These are phyloP conservation scores for Phyto melanocephala DNA, from an alignment of 2,888 invertebrate species.

Conservation along the genomic window DNA sequence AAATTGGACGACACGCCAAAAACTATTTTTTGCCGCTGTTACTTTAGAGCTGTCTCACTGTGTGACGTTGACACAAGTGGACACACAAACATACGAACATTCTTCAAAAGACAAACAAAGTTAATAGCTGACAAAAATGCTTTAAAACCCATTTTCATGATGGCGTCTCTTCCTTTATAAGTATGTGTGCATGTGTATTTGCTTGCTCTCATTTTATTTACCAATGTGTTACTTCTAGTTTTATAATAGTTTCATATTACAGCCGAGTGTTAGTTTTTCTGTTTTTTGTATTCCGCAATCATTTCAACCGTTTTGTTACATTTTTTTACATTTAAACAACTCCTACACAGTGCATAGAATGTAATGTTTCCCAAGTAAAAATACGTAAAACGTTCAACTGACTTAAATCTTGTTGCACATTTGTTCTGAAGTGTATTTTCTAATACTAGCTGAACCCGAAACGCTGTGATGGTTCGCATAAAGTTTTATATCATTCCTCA, in stretches of 20 bases:
- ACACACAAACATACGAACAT: conserved; percentile 2
- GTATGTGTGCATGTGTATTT: no score
- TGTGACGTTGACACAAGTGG: neutral
- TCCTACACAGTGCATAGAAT: conserved; percentile 18
- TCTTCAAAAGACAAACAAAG: conserved; percentile 19
- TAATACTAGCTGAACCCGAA: no score
- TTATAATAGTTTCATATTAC: conserved; percentile 36
- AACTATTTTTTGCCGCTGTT: no score
- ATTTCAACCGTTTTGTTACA: neutral
- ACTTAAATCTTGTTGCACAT: neutral
- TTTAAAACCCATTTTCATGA: conserved; percentile 36
- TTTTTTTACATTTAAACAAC: conserved; percentile 17
- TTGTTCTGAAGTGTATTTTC: neutral
- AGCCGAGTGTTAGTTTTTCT: conserved; percentile 7
- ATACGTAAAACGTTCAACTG: conserved; percentile 5
- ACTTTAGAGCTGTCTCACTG: no score
- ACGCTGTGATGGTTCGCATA: no score
- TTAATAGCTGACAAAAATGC: conserved; percentile 52
- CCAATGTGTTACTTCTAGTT: conserved; percentile 2
- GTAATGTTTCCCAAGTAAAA: conserved; percentile 21
- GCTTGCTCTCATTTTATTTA: neutral
- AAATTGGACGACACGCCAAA: no score
- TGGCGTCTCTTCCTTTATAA: neutral
- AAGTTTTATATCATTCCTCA: no score
- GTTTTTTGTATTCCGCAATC: neutral